phyloP scores from a whole-genome alignment of 2,797 vertebrate species.

The Spondyliosoma cantharus region DNA sequence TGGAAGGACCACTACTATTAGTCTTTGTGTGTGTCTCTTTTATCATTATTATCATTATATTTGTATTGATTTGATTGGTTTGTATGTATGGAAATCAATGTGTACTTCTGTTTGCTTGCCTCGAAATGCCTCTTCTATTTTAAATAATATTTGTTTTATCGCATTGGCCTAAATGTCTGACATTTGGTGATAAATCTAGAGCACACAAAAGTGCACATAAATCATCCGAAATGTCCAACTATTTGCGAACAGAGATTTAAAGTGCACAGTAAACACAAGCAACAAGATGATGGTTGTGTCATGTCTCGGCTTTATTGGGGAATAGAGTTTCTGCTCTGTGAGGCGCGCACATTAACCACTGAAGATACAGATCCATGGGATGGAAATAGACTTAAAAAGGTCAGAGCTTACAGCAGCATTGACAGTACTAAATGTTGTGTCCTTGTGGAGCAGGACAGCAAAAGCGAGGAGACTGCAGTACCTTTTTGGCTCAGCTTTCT shows the following conservation, averaged over 20 bases:
- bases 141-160: background rate
- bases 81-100: no score
- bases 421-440: slow-evolving; percentile 60
- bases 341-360: slow-evolving; percentile 47
- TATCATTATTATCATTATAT: background rate
- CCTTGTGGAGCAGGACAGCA: slow-evolving; percentile 62
- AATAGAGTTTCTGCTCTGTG: slow-evolving; percentile 44
- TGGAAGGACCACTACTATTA: background rate
- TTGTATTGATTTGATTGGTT: background rate
- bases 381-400: slow-evolving; percentile 73
- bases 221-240: slow-evolving; percentile 17
- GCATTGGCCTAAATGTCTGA: background rate
- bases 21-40: background rate
- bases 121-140: background rate
- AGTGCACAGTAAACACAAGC: slow-evolving; percentile 40
- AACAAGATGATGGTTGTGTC: slow-evolving; percentile 33
- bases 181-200: slow-evolving; percentile 12
- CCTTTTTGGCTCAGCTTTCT: slow-evolving; percentile 19
- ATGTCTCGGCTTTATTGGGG: slow-evolving; percentile 42
- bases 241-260: slow-evolving; percentile 25
- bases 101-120: no score
- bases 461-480: slow-evolving; percentile 34
- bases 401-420: slow-evolving; percentile 67
- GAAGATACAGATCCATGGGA: slow-evolving; percentile 59
- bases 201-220: slow-evolving; percentile 11